Evolutionary conservation across 2,888 invertebrate species (phyloP).

Genomic region (Amblyjoppa proteus): DNA sequence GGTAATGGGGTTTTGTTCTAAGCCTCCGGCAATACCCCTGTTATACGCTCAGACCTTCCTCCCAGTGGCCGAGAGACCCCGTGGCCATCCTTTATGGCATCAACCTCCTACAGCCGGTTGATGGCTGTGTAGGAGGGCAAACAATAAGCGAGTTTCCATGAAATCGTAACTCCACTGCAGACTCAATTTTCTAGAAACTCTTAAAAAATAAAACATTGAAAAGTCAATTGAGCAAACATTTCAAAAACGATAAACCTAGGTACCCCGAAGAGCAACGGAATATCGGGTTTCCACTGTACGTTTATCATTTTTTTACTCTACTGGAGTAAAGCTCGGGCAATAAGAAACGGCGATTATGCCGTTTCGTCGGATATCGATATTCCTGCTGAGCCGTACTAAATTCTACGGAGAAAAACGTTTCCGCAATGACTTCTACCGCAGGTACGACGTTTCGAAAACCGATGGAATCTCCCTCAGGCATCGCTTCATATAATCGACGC

Average conservation of each 20-base stretch:
- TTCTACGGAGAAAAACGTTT: background rate
- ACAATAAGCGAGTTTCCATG: too few species aligned
- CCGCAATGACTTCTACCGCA: background rate
- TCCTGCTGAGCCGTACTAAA: background rate
- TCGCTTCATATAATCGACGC: background rate
- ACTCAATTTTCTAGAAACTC: too few species aligned
- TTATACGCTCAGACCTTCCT: constrained; percentile 48
- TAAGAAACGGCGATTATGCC: background rate
- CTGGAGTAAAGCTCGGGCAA: background rate
- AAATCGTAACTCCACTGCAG: too few species aligned
- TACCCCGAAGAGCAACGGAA: too few species aligned
- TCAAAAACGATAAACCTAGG: too few species aligned
- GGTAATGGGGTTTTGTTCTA: constrained; percentile 78
- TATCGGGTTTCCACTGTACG: too few species aligned
- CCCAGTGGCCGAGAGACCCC: constrained; percentile 28
- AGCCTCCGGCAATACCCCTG: constrained; percentile 62
- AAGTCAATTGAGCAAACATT: too few species aligned
- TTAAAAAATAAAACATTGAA: too few species aligned
- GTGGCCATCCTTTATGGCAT: constrained; percentile 22
- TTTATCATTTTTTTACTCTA: constrained; percentile 7
- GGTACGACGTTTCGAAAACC: too few species aligned
- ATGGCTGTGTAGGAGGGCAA: too few species aligned
- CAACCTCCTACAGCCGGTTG: background rate
- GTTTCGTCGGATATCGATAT: constrained; percentile 11
- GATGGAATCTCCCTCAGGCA: too few species aligned